Percentiles rank a stretch among this genome's conserved stretches.
phyloP scores from a whole-genome alignment of 2,113 vertebrate species.

The Caloenas nicobarica region DNA sequence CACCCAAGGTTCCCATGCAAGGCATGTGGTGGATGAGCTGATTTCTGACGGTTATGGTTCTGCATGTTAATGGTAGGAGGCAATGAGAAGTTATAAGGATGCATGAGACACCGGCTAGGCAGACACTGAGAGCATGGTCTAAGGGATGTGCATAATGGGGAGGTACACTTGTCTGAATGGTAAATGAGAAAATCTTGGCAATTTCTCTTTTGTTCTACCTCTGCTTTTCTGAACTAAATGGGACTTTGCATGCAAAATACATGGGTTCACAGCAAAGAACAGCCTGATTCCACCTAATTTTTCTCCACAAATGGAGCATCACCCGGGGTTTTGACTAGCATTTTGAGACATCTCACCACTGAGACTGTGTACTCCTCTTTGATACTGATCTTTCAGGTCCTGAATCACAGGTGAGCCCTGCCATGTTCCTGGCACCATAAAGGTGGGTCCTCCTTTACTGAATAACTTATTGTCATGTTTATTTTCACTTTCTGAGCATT shows the following conservation, averaged over 20 bases:
- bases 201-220: not conserved
- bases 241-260: not conserved
- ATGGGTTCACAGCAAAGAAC: not conserved
- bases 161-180: not conserved
- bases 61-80: not conserved
- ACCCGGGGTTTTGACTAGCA: not conserved
- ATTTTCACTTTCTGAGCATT: not conserved
- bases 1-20: not conserved
- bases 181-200: not conserved
- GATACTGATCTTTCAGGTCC: not conserved
- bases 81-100: not conserved
- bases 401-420: not conserved
- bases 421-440: not conserved
- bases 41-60: not conserved
- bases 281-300: not conserved
- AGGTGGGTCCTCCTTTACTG: not conserved
- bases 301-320: not conserved
- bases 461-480: not conserved
- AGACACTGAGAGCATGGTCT: not conserved
- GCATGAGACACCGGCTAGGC: rapidly evolving
- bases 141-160: not conserved
- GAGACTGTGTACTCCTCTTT: not conserved
- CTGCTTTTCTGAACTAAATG: not conserved
- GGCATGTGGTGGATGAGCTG: rapidly evolving
- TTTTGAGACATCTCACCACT: not conserved